phyloP scores from a whole-genome alignment of 2,113 vertebrate species.

The Orthonyx spaldingii region DNA sequence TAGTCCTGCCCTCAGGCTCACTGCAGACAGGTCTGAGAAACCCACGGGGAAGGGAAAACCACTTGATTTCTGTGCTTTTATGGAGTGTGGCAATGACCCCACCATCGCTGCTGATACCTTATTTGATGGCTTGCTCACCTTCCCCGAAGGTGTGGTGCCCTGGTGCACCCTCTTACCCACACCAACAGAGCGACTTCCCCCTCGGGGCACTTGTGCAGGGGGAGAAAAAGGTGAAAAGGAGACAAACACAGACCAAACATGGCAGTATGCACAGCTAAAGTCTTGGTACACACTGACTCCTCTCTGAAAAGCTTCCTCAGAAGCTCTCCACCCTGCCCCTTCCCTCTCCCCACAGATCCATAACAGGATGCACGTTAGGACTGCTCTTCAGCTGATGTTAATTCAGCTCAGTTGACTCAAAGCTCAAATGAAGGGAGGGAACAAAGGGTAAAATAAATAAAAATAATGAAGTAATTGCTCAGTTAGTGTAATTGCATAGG shows the following conservation, averaged over 20 bases:
- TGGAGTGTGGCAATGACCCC: neutral
- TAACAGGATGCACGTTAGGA: neutral
- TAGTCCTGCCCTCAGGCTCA: neutral
- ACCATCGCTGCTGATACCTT: neutral
- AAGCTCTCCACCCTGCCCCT: neutral
- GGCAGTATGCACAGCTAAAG: neutral
- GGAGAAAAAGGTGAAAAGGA: neutral
- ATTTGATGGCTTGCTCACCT: accelerated
- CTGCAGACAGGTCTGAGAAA: neutral
- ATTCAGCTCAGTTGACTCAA: neutral
- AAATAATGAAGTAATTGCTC: constrained; percentile 31
- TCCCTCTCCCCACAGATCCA: neutral
- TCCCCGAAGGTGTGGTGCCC: neutral
- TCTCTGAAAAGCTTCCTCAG: neutral
- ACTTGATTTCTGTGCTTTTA: neutral
- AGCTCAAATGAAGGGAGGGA: neutral
- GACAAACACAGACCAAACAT: accelerated
- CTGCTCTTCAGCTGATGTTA: neutral
- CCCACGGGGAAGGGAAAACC: accelerated
- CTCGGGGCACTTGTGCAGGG: accelerated
- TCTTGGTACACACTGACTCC: neutral
- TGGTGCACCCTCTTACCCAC: too few relatives aligned
- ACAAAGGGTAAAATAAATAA: constrained; percentile 28
- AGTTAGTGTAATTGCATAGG: constrained; percentile 19
- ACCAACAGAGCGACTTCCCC: neutral